Conservation (phyloP, 1,140 invertebrate genomes). For the Tachypleus tridentatus region DNA sequence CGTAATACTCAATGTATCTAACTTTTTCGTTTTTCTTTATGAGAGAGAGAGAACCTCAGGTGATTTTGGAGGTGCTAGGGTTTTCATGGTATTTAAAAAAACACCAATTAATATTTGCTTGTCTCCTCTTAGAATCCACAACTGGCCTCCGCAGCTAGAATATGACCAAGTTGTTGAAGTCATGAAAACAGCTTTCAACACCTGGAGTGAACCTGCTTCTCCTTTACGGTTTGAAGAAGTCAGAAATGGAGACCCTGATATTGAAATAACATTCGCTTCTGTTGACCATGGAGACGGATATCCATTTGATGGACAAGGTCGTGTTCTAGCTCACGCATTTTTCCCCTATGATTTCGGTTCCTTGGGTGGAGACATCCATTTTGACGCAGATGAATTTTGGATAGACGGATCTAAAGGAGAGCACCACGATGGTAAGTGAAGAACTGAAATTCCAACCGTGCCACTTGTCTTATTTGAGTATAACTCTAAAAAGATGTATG, state of each 20-base stretch:
- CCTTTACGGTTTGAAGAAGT: constrained; percentile 16
- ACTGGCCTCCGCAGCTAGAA: too few relatives aligned
- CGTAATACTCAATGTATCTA: too few relatives aligned
- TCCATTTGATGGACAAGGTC: constrained; percentile 38
- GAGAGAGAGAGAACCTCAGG: too few relatives aligned
- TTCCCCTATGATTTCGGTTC: constrained; percentile 28
- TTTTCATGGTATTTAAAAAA: too few relatives aligned
- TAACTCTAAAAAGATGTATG: too few relatives aligned
- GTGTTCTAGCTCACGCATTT: constrained; percentile 48
- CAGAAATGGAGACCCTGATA: constrained; percentile 55
- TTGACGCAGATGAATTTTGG: constrained; percentile 43
- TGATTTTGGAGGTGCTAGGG: too few relatives aligned
- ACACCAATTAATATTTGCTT: too few relatives aligned
- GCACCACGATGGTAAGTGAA: constrained; percentile 11
- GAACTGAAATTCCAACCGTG: background rate
- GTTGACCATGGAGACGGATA: constrained; percentile 59
- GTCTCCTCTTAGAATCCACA: too few relatives aligned
- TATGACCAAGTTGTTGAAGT: too few relatives aligned
- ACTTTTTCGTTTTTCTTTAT: too few relatives aligned
- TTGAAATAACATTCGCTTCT: constrained; percentile 66
- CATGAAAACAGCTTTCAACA: constrained; percentile 20
- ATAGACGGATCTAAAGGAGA: constrained; percentile 15
- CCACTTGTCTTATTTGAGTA: background rate
- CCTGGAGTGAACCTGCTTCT: constrained; percentile 25
- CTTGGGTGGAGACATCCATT: constrained; percentile 41